phyloP scores from a whole-genome alignment of 2,113 vertebrate genomes.

The Chaetodon auriga region DNA sequence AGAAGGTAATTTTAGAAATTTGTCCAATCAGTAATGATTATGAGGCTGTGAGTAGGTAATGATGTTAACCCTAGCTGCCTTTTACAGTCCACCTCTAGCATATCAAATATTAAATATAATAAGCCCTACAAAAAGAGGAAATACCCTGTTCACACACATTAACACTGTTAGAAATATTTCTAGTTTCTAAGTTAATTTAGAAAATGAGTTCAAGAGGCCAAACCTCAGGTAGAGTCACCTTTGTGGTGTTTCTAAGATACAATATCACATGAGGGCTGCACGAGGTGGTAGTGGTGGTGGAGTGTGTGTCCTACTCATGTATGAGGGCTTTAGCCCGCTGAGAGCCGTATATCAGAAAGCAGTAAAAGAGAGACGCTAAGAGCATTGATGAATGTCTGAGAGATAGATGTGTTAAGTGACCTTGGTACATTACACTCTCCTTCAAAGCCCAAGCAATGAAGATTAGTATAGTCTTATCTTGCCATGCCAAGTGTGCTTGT shows the following conservation, averaged over 20 bases:
- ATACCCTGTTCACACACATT: slow-evolving; percentile 42
- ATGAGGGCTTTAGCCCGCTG: slow-evolving; percentile 60
- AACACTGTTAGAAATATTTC: slow-evolving; percentile 20
- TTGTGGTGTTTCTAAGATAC: slow-evolving; percentile 20
- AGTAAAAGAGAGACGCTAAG: slow-evolving; percentile 75
- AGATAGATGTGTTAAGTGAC: slow-evolving; percentile 83
- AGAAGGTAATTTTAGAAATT: slow-evolving; percentile 83
- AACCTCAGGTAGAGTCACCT: background rate
- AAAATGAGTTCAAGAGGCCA: slow-evolving; percentile 28
- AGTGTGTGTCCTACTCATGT: slow-evolving; percentile 61
- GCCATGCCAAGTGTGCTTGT: slow-evolving; percentile 26
- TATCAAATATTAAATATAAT: slow-evolving; percentile 71
- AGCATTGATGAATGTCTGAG: slow-evolving; percentile 78
- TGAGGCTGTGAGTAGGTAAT: slow-evolving; percentile 80
- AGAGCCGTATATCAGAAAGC: slow-evolving; percentile 75
- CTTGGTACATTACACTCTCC: slow-evolving; percentile 80
- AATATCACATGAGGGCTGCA: slow-evolving; percentile 35
- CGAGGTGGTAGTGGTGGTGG: slow-evolving; percentile 49
- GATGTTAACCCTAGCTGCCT: slow-evolving; percentile 79
- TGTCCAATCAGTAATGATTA: slow-evolving; percentile 84
- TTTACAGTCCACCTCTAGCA: slow-evolving; percentile 71
- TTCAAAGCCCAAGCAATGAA: slow-evolving; percentile 72
- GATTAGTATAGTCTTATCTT: slow-evolving; percentile 61
- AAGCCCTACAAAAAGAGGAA: slow-evolving; percentile 65
- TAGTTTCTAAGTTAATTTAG: slow-evolving; percentile 3